Evolutionary conservation across 2,113 vertebrate species (phyloP), one percentile per base, ranked within the genome.

Genomic region (Ciconia maguari): DNA sequence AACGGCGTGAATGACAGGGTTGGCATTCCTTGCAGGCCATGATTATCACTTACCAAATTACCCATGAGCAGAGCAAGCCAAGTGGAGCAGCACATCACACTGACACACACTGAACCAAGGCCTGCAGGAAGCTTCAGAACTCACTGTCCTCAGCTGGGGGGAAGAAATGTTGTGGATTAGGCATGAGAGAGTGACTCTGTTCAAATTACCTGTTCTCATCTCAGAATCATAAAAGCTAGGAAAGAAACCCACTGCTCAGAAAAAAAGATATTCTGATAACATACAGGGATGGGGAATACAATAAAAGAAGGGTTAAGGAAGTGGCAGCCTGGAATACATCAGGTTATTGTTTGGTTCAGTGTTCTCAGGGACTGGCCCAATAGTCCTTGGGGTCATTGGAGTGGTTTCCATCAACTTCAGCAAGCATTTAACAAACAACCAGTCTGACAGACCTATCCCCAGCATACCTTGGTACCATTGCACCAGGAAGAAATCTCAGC

Each of bases 21-120:
- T 91, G 83, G 83, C 92, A 57, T 79, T 94, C 83, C 92, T 95
- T 91, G 87, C 87, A 94, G 92, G 69, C 94, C 92, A 70, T 87
- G 91, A 91, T 96, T 91, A 92, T 87, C 89, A 71, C 87, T 94
- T 95, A 72, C 69, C 57, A 92, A 93, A 92, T 84, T 87, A 96
- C 49, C 91, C 89, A 87, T 3, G 19, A 90, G 91, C 83, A 75
- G 42, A 93, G 52, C 51, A 81, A 90, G 69, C 54, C 94, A 94
- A 93, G 83, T 87, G 83, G 61, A 92, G 94, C 91, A 94, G 91
- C 76, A 91, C 95, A 87, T 90, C 92, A 60, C 51, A 48, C 34
- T 78, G 83, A 83, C 70, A 91, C 60, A 78, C 83, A 93, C 54
- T 34, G 17, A 92, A 78, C 57, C 80, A 71, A 89, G 90, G 94